phyloP scores from a whole-genome alignment of 64 coral and sea anemone genomes.

The Pocillopora verrucosa region DNA sequence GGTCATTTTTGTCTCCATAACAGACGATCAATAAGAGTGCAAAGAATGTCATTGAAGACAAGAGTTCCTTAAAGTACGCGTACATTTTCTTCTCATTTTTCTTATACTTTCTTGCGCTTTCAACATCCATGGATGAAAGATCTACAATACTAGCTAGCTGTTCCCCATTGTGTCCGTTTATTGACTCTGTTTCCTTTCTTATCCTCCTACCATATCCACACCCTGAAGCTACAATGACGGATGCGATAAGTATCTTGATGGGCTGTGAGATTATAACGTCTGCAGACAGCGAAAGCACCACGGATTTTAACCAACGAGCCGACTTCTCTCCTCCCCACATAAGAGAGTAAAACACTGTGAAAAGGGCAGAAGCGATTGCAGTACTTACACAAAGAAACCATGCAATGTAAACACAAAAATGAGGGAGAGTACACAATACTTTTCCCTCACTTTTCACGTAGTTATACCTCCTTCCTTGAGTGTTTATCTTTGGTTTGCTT shows the following conservation, averaged over 20 bases:
- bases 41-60: background rate
- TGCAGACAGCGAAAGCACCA: slow-evolving; percentile 1
- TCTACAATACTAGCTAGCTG: background rate
- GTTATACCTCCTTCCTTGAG: background rate
- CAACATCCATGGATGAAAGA: background rate
- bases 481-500: background rate
- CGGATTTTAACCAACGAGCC: slow-evolving; percentile 25
- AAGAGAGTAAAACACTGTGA: slow-evolving; percentile 39
- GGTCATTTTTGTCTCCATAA: slow-evolving; percentile 6
- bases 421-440: slow-evolving; percentile 3
- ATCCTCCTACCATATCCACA: background rate
- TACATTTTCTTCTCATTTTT: slow-evolving; percentile 1
- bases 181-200: background rate
- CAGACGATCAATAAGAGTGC: slow-evolving; percentile 6
- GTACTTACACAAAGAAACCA: slow-evolving; percentile 37
- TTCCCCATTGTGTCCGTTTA: background rate
- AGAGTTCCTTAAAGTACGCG: background rate
- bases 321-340: slow-evolving; percentile 41
- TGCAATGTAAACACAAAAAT: slow-evolving; percentile 47
- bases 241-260: slow-evolving; percentile 14
- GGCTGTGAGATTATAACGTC: slow-evolving; percentile 42
- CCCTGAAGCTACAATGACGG: slow-evolving; percentile 8
- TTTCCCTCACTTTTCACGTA: background rate
- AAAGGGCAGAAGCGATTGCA: background rate
- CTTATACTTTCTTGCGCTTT: background rate